Evolutionary conservation across 2,113 vertebrate genomes (phyloP), one percentile per base, ranked within the genome.

Genomic region (Hemibagrus wyckioides): DNA sequence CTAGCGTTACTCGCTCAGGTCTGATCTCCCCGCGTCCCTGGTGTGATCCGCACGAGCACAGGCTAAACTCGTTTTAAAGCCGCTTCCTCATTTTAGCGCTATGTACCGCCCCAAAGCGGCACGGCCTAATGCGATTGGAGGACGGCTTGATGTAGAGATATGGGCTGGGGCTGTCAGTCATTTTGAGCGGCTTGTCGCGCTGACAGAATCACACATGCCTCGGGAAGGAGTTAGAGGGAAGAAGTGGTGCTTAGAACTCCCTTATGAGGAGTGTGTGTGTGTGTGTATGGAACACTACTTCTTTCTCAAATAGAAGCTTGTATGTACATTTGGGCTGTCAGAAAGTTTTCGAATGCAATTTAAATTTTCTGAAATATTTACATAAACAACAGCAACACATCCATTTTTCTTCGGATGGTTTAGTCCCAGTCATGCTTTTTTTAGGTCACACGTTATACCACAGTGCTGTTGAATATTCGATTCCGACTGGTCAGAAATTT

Each of bases 101-200:
- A 30, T 80, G 81, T 88, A 79, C 86, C 84, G 75, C 84, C 89
- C 87, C 88, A 36, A 0, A 41, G 15, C 7, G 28, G 25, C 44
- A 77, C n/a, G 76, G 87, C 81, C 69, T 89, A 92, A 94, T 88
- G 48, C 63, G 85, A 90, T 90, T 88, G 85, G 85, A 77, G 85
- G 85, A 84, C 25, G 10, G 57, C 17, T 36, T 92, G 90, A 89
- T 91, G 85, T 50, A 77, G 88, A 85, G 48, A 41, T 87, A 88
- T 54, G 88, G 88, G 71, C 85, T 85, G 86, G 84, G 90, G 89
- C 91, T 91, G 90, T 92, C 87, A 89, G 91, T 93, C 90, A 91
- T 91, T 88, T 91, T 89, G 86, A 94, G 90, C 88, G 86, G 81
- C 76, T 89, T 83, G 89, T 85, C 57, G 19, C 28, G 30, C 52